phyloP scores from a whole-genome alignment of 2,888 invertebrate genomes.

The Petrolisthes manimaculis region DNA sequence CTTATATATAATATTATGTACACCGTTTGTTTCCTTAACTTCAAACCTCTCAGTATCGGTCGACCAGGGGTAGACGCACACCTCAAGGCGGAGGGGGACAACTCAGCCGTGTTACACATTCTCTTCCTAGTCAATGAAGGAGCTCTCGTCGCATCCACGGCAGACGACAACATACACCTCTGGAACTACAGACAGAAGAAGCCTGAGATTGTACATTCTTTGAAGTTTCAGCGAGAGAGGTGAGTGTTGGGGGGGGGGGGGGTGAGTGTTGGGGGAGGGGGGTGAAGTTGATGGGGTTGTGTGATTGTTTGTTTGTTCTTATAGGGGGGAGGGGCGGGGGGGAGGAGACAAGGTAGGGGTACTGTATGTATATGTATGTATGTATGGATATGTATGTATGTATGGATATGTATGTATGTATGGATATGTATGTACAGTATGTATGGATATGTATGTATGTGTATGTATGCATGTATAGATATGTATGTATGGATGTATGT shows the following conservation, averaged over 20 bases:
- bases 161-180: conserved; percentile 95
- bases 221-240: conserved; percentile 98
- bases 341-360: background rate
- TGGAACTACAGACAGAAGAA: conserved; percentile 97
- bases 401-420: conserved; percentile 68
- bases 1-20: background rate
- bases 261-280: background rate
- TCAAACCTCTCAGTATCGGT: conserved; percentile 80
- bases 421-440: too few species aligned
- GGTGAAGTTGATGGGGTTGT: background rate
- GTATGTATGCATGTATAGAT: conserved; percentile 67
- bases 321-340: background rate
- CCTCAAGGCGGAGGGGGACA: conserved; percentile 82
- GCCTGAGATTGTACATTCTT: conserved; percentile 94
- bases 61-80: conserved; percentile 97
- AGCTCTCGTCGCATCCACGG: conserved; percentile 92
- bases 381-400: too few species aligned
- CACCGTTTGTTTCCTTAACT: conserved; percentile 43
- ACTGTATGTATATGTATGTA: conserved; percentile 67
- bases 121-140: conserved; percentile 98
- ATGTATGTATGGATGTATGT: too few species aligned
- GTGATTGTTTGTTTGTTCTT: background rate
- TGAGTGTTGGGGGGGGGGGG: conserved; percentile 64
- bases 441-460: too few species aligned
- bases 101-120: conserved; percentile 75